Evolutionary conservation across 2,113 vertebrate genomes (phyloP), one percentile per base, ranked within the genome.

Genomic region (Micronycteris hirsuta): DNA sequence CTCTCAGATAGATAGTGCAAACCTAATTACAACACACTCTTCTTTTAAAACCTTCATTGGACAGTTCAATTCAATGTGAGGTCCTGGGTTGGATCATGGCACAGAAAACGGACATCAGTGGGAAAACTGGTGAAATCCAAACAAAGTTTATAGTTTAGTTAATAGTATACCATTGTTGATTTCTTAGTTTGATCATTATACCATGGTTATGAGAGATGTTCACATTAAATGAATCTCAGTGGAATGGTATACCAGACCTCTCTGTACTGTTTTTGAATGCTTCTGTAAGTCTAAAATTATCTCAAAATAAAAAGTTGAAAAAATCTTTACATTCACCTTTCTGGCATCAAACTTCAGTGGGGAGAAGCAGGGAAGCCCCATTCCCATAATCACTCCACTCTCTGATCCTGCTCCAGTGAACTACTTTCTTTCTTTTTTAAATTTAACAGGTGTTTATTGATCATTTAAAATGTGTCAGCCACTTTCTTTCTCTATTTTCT

Each of bases 131-230:
- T 78, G 38, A 83, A 65, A 73, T 22, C 26, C 15, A 54, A 80
- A 74, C 38, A 67, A 49, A 89, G 65, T 56, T 14, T 78, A 7
- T 92, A 56, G 19, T 78, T 76, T 76, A 74, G 67, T 56, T 81
- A 81, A 63, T 52, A 89, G 36, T 73, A 67, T 88, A 63, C n/a
- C 15, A 52, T 80, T 12, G 6, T 81, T 74, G 33, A 74, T 87
- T 71, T 91, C 76, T 93, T 86, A 86, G 43, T 91, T 91, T 89
- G n/a, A 67, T 91, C n/a, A 58, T 74, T 90, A 63, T 83, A 80
- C 33, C 3, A 16, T n/a, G 65, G 43, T 71, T 73, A 84, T 4
- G 0, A 77, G 86, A 70, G 43, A 74, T 90, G 31, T 83, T 90
- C 49, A 63, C 70, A 45, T 49, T 65, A 88, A 13, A 24, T 33